Base-by-base conservation (phyloP, 2,888 invertebrate species). In the Ophion ventricosus region DNA sequence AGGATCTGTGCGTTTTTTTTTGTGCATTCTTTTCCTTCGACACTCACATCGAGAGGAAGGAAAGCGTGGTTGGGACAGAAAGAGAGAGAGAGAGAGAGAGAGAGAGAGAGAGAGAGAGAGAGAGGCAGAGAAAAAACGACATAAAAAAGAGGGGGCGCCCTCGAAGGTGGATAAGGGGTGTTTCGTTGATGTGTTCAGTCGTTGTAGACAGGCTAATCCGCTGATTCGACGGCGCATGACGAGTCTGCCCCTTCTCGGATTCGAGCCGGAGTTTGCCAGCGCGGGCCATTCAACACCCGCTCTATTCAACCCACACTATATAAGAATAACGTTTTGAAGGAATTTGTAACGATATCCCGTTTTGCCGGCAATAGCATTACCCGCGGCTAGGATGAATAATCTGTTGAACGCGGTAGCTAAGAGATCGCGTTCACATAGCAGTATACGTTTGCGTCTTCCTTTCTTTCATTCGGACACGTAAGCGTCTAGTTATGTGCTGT, bases 321-420 rank as follows among this genome's bases (percentile, higher is more conserved):
- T 49, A 17, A 49, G 49, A 49, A 17, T 49, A 49, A 49, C 56
- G 85, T 87, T 90, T 91, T 90, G 86, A 88, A 87, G 85, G 88
- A 90, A 91, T 91, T 90, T 90, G 92, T 92, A 92, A 92, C 89
- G 92, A 90, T 91, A 92, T 91, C 90, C 92, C 90, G 90, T 90
- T 90, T 90, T 89, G 88, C 89, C 88, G 87, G 88, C 88, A 86
- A 85, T 87, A 88, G 83, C 87, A 81, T 63, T 80, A 23, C 79
- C 78, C 49, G 54, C 76, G 76, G 76, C 76, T 56, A 25, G 49
- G 43, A 23, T 64, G 49, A 61, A 35, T 80, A 78, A 80, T 83
- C 82, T 73, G 35, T 81, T 74, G 20, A 61, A 66, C 64, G 20
- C 17, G 35, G 35, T 17, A 49, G 26, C 43, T 43, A n/a, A 70